Base-by-base conservation (phyloP, 2,113 vertebrate species). In the Cinclus cinclus region DNA sequence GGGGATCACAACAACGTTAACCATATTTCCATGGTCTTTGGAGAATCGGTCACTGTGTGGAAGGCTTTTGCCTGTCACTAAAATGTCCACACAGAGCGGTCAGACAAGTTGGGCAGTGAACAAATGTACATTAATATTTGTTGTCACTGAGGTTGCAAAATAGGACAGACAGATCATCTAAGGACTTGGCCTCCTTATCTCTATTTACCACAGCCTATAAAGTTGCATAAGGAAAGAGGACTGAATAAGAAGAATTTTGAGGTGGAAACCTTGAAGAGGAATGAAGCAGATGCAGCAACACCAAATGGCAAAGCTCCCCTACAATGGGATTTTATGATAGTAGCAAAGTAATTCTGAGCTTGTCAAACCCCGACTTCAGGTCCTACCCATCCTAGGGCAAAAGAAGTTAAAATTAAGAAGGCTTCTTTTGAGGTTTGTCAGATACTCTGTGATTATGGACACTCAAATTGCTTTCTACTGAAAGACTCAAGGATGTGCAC, bases 361-460 rank as follows among this genome's bases (percentile, higher is more conserved):
- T 70, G 46, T 77, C 80, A 83, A 78, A 63, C 7, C 19, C 52
- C 22, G 7, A 74, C 64, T 88, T 94, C 47, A 83, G 53, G 56
- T 90, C 86, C 76, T 94, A 46, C 88, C 64, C 44, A 81, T 74
- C n/a, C 52, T 64, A 94, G 52, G 83, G 52, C 52, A 71, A 95
- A 94, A 96, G 80, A 89, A 87, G 68, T 94, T 92, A 93, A 96
- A 95, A 94, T 89, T 83, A 95, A 94, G 95, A 85, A 94, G 44
- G 30, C 80, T 93, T 92, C 76, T 91, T 78, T 92, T 95, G 95
- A 94, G 92, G 92, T 94, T 89, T 91, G 73, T 81, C 70, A 64
- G 56, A 89, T 59, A 75, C 80, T 95, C 95, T 94, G 68, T 97
- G 95, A 94, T 97, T 92, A 94, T 68, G 64, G 75, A 78, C 83